These are phyloP conservation scores for Drosophila suboccidentalis DNA, from an alignment of 2,888 invertebrate genomes.

Conservation along the genomic window DNA sequence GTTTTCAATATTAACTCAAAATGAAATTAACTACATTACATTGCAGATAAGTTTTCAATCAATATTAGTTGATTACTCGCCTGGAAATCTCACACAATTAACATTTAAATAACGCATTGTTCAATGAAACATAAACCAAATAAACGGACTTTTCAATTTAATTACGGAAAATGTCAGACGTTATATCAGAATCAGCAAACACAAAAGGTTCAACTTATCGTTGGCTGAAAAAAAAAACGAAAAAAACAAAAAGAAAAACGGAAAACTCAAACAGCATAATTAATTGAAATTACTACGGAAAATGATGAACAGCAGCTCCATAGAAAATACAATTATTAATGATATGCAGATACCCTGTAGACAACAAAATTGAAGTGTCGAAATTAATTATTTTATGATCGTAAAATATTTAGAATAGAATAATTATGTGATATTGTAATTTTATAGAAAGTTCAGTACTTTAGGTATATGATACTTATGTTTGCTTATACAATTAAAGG, in stretches of 20 bases:
- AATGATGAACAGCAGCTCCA: not conserved
- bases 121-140: constrained; percentile 19
- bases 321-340: not conserved
- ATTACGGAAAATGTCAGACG: constrained; percentile 20
- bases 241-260: constrained; percentile 1
- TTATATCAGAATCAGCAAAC: constrained; percentile 27
- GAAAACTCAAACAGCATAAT: constrained; percentile 13
- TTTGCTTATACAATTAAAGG: not conserved
- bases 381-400: not conserved
- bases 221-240: not conserved
- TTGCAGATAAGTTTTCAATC: not conserved
- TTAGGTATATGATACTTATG: no score
- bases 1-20: not conserved
- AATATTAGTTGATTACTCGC: constrained; percentile 11
- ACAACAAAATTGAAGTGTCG: not conserved
- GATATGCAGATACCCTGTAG: not conserved
- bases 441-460: no score
- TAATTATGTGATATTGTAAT: not conserved
- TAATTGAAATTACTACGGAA: constrained; percentile 6
- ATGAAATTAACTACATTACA: constrained; percentile 1
- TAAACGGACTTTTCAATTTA: constrained; percentile 15
- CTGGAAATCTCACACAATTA: constrained; percentile 28
- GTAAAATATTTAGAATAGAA: not conserved
- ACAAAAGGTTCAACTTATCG: constrained; percentile 18
- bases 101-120: constrained; percentile 17